Evolutionary conservation across 2,797 vertebrate genomes (phyloP).

Genomic region (Darevskia nairensis): DNA sequence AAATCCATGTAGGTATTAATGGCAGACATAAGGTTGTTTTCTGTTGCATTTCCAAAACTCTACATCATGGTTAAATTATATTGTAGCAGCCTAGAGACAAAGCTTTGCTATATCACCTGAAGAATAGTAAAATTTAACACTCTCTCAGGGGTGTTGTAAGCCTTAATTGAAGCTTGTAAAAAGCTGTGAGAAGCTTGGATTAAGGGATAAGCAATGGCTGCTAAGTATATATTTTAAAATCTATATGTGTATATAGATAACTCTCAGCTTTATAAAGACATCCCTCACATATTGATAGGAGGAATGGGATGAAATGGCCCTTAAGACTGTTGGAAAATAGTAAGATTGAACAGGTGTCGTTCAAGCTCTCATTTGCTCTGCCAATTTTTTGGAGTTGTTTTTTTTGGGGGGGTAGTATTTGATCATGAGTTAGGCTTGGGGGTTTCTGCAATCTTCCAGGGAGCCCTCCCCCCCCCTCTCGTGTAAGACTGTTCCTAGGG

Average conservation of each 20-base stretch:
- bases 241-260: background rate
- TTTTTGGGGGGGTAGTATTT: too few species aligned
- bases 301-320: background rate
- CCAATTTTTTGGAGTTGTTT: background rate
- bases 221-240: slow-evolving; percentile 7
- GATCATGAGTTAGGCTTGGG: background rate
- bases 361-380: background rate
- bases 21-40: background rate
- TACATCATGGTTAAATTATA: background rate
- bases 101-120: background rate
- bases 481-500: background rate
- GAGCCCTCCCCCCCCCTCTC: too few species aligned
- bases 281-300: background rate
- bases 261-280: too few species aligned
- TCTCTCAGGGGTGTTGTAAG: background rate
- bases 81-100: background rate
- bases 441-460: background rate
- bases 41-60: background rate
- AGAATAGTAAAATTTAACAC: background rate
- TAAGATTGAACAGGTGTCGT: background rate
- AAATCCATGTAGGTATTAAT: background rate
- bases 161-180: background rate
- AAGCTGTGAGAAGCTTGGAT: background rate
- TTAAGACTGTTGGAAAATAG: background rate
- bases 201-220: slow-evolving; percentile 1